Conservation (phyloP, 2,797 vertebrate species). For the Acipenser oxyrinchus region DNA sequence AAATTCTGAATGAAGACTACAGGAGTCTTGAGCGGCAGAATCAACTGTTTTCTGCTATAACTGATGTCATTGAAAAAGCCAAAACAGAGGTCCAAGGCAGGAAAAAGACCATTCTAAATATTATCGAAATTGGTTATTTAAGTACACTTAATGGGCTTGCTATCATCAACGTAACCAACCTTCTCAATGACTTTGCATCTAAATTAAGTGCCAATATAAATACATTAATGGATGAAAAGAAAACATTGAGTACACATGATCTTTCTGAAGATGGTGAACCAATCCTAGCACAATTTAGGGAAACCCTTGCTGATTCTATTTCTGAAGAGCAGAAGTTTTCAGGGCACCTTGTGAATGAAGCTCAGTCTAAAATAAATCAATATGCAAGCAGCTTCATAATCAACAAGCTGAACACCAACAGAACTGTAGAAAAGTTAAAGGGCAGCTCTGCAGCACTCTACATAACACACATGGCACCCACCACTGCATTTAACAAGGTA, state of each 20-base stretch:
- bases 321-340: constrained; percentile 12
- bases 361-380: constrained; percentile 1
- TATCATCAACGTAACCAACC: background rate
- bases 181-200: background rate
- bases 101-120: constrained; percentile 5
- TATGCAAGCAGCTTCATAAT: background rate
- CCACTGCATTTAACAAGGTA: background rate
- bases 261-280: too few species aligned
- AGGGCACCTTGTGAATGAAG: background rate
- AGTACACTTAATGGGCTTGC: background rate
- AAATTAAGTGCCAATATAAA: background rate
- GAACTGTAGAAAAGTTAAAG: constrained; percentile 1
- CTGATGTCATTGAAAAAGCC: background rate
- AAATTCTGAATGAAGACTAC: too few species aligned
- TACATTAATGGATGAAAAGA: too few species aligned
- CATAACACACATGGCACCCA: constrained; percentile 8
- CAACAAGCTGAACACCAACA: constrained; percentile 1
- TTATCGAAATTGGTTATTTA: background rate
- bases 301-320: background rate
- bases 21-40: too few species aligned
- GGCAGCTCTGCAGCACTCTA: constrained; percentile 7
- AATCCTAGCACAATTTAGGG: too few species aligned
- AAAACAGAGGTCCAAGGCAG: background rate
- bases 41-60: too few species aligned
- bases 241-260: too few species aligned